Conservation (phyloP, 2,888 invertebrate species). For the Diloba caeruleocephala region DNA sequence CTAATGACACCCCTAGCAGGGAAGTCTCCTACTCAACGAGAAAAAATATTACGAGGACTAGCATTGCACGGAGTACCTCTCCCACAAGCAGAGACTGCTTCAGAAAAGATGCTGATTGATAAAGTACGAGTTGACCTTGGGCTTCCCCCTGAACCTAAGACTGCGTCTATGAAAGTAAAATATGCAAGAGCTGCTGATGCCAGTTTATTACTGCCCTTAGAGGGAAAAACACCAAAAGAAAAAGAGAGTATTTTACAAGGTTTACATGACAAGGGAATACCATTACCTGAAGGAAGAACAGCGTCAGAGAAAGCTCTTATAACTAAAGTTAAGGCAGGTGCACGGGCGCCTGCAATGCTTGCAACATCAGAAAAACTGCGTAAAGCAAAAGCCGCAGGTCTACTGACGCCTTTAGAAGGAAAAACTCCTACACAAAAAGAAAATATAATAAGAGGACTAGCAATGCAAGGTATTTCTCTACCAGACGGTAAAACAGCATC, state of each 20-base stretch:
- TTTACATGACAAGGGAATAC: slow-evolving; percentile 41
- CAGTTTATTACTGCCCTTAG: slow-evolving; percentile 51
- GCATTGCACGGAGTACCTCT: slow-evolving; percentile 31
- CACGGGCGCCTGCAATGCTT: neutral
- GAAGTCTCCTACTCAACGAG: slow-evolving; percentile 27
- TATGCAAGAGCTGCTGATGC: slow-evolving; percentile 49
- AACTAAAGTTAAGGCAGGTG: slow-evolving; percentile 32
- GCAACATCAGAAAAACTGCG: slow-evolving; percentile 14
- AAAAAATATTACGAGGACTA: slow-evolving; percentile 29
- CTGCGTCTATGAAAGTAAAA: slow-evolving; percentile 42
- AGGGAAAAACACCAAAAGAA: slow-evolving; percentile 44
- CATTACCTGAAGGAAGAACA: slow-evolving; percentile 51
- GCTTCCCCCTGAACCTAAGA: slow-evolving; percentile 33
- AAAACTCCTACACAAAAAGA: slow-evolving; percentile 58
- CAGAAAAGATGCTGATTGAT: slow-evolving; percentile 45
- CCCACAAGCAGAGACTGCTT: slow-evolving; percentile 24
- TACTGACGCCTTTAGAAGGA: slow-evolving; percentile 49
- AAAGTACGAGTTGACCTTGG: slow-evolving; percentile 40
- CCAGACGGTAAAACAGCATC: slow-evolving; percentile 23
- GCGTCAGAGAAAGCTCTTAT: slow-evolving; percentile 13
- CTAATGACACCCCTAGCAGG: slow-evolving; percentile 23
- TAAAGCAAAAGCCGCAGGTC: slow-evolving; percentile 52
- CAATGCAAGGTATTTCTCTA: slow-evolving; percentile 50
- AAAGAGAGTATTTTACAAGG: slow-evolving; percentile 49
- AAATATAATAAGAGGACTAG: slow-evolving; percentile 51